phyloP scores from a whole-genome alignment of 2,113 vertebrate species.

The Rattus rattus region DNA sequence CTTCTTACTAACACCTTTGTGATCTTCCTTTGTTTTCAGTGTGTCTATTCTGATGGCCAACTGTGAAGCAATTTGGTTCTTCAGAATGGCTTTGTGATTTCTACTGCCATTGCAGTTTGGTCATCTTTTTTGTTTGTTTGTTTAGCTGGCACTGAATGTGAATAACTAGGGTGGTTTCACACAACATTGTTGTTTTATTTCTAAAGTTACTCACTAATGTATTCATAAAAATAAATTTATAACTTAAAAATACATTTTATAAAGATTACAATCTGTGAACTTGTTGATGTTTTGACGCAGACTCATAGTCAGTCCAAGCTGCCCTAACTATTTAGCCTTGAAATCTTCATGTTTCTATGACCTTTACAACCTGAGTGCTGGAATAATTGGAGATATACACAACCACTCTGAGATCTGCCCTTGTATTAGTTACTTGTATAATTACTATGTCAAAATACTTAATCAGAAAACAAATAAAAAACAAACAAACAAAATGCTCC shows the following conservation, averaged over 20 bases:
- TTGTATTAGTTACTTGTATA: background rate
- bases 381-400: background rate
- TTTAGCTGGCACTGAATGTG: slow-evolving; percentile 58
- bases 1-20: slow-evolving; percentile 56
- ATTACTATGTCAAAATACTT: background rate
- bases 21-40: slow-evolving; percentile 64
- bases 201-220: slow-evolving; percentile 46
- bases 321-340: background rate
- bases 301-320: background rate
- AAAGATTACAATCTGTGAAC: slow-evolving; percentile 14
- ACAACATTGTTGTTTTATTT: slow-evolving; percentile 74
- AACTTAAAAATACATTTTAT: slow-evolving; percentile 66
- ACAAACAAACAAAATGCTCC: no score
- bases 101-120: background rate
- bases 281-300: background rate
- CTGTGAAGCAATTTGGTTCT: slow-evolving; percentile 10
- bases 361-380: background rate
- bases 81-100: slow-evolving; percentile 58
- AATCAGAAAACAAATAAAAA: background rate
- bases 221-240: slow-evolving; percentile 68
- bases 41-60: slow-evolving; percentile 53
- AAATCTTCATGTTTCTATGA: background rate
- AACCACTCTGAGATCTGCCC: background rate
- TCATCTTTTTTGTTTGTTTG: slow-evolving; percentile 51
- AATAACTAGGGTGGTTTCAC: slow-evolving; percentile 64